Base-by-base conservation (phyloP, 2,113 vertebrate species). In the Sula dactylatra region DNA sequence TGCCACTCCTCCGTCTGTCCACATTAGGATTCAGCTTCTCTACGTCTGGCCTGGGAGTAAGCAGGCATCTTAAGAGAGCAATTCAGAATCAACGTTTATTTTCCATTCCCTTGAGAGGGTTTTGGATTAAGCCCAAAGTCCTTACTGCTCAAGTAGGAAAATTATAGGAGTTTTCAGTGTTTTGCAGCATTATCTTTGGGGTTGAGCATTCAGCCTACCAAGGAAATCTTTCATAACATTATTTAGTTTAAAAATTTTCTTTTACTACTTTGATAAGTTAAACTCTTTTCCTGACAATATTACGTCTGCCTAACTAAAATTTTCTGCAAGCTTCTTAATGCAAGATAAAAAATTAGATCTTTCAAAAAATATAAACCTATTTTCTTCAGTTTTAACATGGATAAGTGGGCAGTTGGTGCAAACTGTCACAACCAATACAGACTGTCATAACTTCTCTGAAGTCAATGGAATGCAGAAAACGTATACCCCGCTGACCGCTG, bases 31-130 rank as follows among this genome's bases (percentile, higher is more conserved):
- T 74, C 59, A 62, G 47, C 16, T 34, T 70, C 56, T 82, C 54
- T 45, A 2, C 0, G 0, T 13, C 64, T 70, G 72, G 45, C 40
- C 47, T 45, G 65, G 56, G 44, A 56, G 32, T 18, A 29, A 58
- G 52, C 29, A 36, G 55, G 32, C 70, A 55, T 19, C 61, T 47
- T 67, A 49, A 54, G 47, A 72, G 42, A 67, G 29, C 44, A 59
- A 42, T 54, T 72, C 40, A 49, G n/a, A 88, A 69, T 9, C 64
- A 86, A 13, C 22, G 42, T 17, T 20, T 15, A 77, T 73, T 62
- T 31, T 19, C 58, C 38, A 29, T 54, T 66, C 64, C 50, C 38
- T 34, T 44, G 34, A 80, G 42, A 66, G 6, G 16, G 38, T 69
- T 76, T 16, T 52, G 36, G 27, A 82, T 44, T 49, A 86, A 72